These are phyloP conservation scores for Heteromyza rotundicornis DNA, from an alignment of 2,888 invertebrate species.

Conservation along the genomic window DNA sequence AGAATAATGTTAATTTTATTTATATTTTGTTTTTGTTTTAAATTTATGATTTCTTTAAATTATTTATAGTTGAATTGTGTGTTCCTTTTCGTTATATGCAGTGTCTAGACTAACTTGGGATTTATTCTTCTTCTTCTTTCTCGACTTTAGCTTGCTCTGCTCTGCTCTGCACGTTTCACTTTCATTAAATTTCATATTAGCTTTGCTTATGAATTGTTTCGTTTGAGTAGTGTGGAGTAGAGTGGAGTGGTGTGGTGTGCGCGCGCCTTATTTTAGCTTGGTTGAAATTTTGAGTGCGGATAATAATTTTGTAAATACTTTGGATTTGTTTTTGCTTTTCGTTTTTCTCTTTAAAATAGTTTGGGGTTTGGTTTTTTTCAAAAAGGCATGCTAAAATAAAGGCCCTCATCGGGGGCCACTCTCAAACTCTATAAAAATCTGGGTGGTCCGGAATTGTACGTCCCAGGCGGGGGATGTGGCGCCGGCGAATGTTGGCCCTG, in stretches of 20 bases:
- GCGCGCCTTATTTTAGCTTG: constrained; percentile 51
- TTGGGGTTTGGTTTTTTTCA: constrained; percentile 42
- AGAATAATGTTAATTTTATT: constrained; percentile 14
- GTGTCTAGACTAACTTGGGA: constrained; percentile 11
- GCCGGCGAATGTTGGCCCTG: constrained; percentile 58
- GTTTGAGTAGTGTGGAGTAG: background rate
- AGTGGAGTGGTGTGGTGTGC: constrained; percentile 25
- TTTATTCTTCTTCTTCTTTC: no score
- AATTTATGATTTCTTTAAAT: constrained; percentile 15
- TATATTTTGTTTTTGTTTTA: no score
- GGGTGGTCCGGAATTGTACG: constrained; percentile 61
- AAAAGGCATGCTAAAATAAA: constrained; percentile 63
- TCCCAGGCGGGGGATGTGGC: constrained; percentile 54
- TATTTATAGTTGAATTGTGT: background rate
- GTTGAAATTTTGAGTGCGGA: constrained; percentile 34
- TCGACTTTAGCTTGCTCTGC: background rate
- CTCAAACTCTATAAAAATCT: constrained; percentile 63
- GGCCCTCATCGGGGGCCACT: constrained; percentile 61
- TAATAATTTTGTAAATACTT: background rate
- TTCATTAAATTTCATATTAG: no score
- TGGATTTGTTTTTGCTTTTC: constrained; percentile 37
- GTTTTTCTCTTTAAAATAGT: constrained; percentile 22
- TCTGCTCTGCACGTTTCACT: background rate
- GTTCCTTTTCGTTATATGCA: background rate
- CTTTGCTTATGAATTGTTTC: no score